phyloP scores from a whole-genome alignment of 37 sponge, comb jelly and placozoan genomes.

The Petrosia ficiformis region DNA sequence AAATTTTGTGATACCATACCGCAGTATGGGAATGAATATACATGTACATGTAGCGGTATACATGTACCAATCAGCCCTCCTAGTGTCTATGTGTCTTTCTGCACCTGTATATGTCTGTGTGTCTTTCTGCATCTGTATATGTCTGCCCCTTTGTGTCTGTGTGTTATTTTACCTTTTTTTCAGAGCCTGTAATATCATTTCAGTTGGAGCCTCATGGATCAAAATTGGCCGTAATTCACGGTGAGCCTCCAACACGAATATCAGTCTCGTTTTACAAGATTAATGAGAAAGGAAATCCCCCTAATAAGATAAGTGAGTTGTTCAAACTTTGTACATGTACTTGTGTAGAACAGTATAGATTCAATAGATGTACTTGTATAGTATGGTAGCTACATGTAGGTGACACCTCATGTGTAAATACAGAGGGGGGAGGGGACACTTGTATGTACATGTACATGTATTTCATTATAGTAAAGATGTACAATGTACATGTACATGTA shows the following conservation, averaged over 20 bases:
- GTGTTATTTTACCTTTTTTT: not conserved
- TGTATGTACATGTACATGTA: no score
- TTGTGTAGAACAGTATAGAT: no score
- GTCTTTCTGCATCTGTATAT: no score
- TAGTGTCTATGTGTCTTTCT: not conserved
- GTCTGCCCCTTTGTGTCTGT: not conserved
- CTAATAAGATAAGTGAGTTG: slow-evolving; percentile 52
- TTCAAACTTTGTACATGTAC: not conserved
- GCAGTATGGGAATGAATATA: no score
- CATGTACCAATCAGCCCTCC: not conserved
- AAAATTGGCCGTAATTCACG: slow-evolving; percentile 86
- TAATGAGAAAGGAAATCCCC: slow-evolving; percentile 48
- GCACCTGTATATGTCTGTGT: no score
- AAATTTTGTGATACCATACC: no score
- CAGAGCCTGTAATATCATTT: slow-evolving; percentile 71
- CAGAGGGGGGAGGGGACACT: no score
- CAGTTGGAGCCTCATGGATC: slow-evolving; percentile 88
- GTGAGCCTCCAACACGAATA: slow-evolving; percentile 69
- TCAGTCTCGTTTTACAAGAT: slow-evolving; percentile 72
- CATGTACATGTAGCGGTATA: no score
- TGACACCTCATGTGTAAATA: slow-evolving; percentile 6
- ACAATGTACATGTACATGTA: no score
- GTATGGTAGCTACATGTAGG: no score
- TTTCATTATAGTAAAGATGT: no score
- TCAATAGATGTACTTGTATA: no score